Conservation (phyloP, 2,888 invertebrate species). For the Mythimna vitellina region DNA sequence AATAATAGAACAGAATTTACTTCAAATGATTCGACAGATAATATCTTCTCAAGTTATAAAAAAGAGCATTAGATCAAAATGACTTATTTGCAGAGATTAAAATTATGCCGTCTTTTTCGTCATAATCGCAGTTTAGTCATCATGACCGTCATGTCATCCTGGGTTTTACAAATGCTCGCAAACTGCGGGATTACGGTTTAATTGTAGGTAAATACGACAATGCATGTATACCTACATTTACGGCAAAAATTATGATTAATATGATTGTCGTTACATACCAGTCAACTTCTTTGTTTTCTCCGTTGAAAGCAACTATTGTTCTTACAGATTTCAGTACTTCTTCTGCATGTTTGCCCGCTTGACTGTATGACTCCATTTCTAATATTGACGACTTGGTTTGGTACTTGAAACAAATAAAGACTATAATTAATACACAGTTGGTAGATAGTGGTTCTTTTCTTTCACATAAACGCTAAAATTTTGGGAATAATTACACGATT, state of each 20-base stretch:
- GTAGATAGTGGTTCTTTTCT: not conserved
- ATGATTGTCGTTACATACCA: slow-evolving; percentile 79
- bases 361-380: slow-evolving; percentile 94
- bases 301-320: slow-evolving; percentile 94
- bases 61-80: not conserved
- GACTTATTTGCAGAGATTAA: not conserved
- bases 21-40: not conserved
- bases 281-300: slow-evolving; percentile 93
- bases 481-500: too few relatives aligned
- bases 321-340: slow-evolving; percentile 94
- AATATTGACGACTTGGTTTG: slow-evolving; percentile 92
- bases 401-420: slow-evolving; percentile 73
- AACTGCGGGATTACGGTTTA: slow-evolving; percentile 9
- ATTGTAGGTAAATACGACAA: not conserved
- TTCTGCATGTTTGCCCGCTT: slow-evolving; percentile 94
- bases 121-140: slow-evolving; percentile 5
- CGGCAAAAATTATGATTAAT: not conserved
- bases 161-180: not conserved
- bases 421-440: not conserved
- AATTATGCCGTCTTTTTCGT: not conserved
- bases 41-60: not conserved
- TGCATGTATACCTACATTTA: not conserved
- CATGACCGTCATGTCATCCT: not conserved
- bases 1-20: not conserved
- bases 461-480: too few relatives aligned